phyloP scores from a whole-genome alignment of 2,797 vertebrate species.

The Scyliorhinus canicula region DNA sequence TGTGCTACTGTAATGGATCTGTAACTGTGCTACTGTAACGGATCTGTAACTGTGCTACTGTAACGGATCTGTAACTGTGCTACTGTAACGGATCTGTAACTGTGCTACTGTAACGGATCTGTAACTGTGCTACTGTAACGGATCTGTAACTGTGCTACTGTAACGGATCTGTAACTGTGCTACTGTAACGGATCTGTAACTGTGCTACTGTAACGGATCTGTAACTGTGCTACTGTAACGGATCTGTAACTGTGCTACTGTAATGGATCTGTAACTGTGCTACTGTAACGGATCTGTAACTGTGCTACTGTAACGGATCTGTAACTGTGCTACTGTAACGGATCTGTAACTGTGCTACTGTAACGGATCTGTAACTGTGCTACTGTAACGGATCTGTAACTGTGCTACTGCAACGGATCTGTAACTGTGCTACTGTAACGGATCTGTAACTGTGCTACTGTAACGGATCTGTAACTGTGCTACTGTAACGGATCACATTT shows the following conservation, averaged over 20 bases:
- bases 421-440: background rate
- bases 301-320: background rate
- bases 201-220: background rate
- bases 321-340: background rate
- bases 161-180: background rate
- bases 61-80: background rate
- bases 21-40: background rate
- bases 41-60: background rate
- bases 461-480: background rate
- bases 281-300: background rate
- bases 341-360: background rate
- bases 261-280: background rate
- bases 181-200: background rate
- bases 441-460: background rate
- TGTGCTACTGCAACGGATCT: background rate
- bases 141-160: background rate
- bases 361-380: background rate
- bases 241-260: background rate
- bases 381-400: background rate
- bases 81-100: background rate
- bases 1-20: background rate
- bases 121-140: background rate
- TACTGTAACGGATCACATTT: too few relatives aligned
- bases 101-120: background rate
- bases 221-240: background rate